Conservation (phyloP, 1,140 invertebrate species). For the Oreohelix idahoensis region DNA sequence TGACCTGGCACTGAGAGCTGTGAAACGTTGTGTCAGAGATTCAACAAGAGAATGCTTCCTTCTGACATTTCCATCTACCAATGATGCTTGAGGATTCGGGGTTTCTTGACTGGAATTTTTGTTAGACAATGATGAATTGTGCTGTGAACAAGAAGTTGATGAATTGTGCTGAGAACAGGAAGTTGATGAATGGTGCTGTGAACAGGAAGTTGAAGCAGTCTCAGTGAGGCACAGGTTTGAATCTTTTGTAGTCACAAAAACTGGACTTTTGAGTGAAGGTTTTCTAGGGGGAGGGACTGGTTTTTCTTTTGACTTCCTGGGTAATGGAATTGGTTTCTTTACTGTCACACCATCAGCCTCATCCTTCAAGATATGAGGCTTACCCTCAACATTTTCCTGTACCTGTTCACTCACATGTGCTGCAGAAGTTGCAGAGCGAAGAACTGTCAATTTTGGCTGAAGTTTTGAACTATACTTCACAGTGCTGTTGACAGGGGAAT, state of each 20-base stretch:
- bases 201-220: neutral
- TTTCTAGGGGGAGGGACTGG: constrained; percentile 34
- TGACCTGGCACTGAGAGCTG: neutral
- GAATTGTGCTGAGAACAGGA: neutral
- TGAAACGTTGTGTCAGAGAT: neutral
- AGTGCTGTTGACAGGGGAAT: neutral
- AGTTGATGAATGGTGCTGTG: neutral
- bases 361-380: neutral
- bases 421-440: neutral
- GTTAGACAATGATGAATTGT: neutral
- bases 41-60: neutral
- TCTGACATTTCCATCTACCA: neutral
- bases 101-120: neutral
- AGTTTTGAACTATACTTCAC: neutral
- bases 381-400: neutral
- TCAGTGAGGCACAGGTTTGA: neutral
- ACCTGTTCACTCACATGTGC: neutral
- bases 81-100: neutral
- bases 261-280: neutral
- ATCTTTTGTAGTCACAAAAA: neutral
- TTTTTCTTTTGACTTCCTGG: constrained; percentile 27
- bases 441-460: neutral
- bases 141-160: neutral
- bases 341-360: neutral
- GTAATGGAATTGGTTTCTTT: constrained; percentile 22